Percentiles rank a stretch among this genome's conserved stretches.
Conservation (phyloP, 2,797 vertebrate genomes). For the Crocodylus rhombifer region DNA sequence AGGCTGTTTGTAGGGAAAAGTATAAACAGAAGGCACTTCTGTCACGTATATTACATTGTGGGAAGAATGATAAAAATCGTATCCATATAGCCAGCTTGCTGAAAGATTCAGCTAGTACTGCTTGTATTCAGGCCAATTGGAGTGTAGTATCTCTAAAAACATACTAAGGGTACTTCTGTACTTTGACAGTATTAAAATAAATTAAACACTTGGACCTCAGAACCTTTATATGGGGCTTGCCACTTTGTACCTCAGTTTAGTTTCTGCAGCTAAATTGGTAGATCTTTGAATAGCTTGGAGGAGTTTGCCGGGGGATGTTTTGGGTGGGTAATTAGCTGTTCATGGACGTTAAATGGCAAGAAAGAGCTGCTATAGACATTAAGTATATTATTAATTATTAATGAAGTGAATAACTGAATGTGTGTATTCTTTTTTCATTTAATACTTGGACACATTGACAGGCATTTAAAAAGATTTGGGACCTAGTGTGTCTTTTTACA, state of each 20-base stretch:
- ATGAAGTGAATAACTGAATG: background rate
- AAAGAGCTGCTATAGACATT: background rate
- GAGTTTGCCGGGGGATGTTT: background rate
- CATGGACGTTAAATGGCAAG: background rate
- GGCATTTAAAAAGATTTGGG: background rate
- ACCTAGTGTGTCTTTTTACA: background rate
- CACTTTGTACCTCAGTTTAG: background rate
- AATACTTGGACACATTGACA: background rate
- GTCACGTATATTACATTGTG: background rate
- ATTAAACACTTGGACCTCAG: background rate
- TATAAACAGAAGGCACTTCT: background rate
- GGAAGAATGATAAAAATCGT: background rate
- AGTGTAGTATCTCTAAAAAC: background rate
- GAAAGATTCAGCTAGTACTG: background rate
- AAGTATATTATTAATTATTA: background rate
- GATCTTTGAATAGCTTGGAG: background rate
- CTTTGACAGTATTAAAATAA: background rate
- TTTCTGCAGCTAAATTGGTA: background rate
- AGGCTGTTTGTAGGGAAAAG: background rate
- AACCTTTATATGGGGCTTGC: background rate
- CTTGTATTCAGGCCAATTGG: background rate
- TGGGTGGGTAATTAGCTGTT: too few relatives aligned
- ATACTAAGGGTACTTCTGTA: background rate
- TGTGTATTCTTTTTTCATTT: background rate
- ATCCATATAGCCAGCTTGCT: background rate